phyloP scores from a whole-genome alignment of 2,113 vertebrate genomes.

The Dermatemys mawii region DNA sequence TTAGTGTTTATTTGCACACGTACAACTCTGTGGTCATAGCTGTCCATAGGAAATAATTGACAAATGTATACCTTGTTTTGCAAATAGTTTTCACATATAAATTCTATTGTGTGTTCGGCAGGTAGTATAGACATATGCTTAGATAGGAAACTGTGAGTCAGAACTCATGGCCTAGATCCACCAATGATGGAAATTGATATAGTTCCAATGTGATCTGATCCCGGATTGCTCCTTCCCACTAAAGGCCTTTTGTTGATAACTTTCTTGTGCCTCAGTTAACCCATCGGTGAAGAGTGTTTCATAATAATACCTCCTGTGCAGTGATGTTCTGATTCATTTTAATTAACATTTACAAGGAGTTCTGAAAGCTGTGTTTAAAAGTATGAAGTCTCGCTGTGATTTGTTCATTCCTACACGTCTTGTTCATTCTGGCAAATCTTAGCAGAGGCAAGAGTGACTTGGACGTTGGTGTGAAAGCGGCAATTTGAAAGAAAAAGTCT shows the following conservation, averaged over 20 bases:
- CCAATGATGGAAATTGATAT: background rate
- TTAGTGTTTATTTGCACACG: background rate
- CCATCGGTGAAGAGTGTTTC: accelerated
- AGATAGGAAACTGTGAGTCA: background rate
- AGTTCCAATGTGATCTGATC: background rate
- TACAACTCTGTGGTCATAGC: background rate
- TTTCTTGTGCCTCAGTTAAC: accelerated
- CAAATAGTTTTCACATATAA: background rate
- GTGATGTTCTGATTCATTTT: accelerated
- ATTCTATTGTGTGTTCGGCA: background rate
- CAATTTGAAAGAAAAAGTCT: background rate
- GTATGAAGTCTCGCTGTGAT: accelerated
- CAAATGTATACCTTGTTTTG: background rate
- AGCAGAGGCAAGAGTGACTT: background rate
- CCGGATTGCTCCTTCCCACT: background rate
- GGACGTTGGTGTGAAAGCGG: background rate
- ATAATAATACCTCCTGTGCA: background rate
- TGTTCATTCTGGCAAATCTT: accelerated
- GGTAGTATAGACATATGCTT: too few species aligned
- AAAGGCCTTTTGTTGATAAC: background rate
- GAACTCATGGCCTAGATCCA: background rate
- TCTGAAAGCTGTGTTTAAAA: background rate
- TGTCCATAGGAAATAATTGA: background rate
- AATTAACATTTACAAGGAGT: accelerated
- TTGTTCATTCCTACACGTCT: background rate